Percentiles rank a stretch among this genome's conserved stretches.
Evolutionary conservation across 2,113 vertebrate species (phyloP).

Genomic region (Stegostoma tigrinum): DNA sequence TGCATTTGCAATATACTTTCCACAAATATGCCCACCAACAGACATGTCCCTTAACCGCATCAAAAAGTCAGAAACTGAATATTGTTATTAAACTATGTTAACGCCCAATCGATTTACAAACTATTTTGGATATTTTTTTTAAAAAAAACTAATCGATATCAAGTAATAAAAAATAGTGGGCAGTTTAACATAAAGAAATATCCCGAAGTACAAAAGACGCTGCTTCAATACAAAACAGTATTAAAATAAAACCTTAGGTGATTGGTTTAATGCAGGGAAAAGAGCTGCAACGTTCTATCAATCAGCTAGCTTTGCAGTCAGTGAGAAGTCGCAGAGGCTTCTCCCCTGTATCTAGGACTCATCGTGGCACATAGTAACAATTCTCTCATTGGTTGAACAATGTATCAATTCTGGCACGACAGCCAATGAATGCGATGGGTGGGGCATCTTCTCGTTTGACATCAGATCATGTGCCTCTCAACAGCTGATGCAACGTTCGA

Average conservation of each 20-base stretch:
- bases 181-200: neutral
- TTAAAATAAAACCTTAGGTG: neutral
- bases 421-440: neutral
- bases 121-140: neutral
- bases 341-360: constrained; percentile 17
- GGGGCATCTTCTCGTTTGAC: neutral
- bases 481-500: constrained; percentile 36
- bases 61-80: neutral
- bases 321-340: neutral
- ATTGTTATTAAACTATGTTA: neutral
- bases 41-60: neutral
- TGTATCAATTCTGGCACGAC: neutral
- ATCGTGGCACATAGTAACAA: neutral
- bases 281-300: neutral
- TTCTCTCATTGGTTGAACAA: neutral
- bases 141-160: neutral
- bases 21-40: neutral
- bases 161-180: neutral
- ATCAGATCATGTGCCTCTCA: constrained; percentile 25
- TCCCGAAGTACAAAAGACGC: neutral
- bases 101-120: neutral
- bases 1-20: neutral
- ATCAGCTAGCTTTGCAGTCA: neutral
- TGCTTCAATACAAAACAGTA: neutral
- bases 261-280: neutral